phyloP scores from a whole-genome alignment of 2,113 vertebrate genomes.

The Nesospiza acunhae region DNA sequence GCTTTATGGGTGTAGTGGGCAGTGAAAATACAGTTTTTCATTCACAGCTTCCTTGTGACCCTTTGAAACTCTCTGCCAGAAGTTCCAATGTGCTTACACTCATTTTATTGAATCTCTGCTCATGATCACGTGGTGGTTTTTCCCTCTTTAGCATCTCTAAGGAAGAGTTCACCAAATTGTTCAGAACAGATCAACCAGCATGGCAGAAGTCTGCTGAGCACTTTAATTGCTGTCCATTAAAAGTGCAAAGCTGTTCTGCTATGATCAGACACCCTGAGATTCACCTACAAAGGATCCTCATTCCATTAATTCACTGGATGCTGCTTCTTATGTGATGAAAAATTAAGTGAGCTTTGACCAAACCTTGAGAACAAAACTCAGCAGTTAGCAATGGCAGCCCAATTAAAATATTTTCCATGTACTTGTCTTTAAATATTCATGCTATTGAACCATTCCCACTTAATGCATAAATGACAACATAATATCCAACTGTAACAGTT shows the following conservation, averaged over 20 bases:
- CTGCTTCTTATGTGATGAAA: constrained; percentile 54
- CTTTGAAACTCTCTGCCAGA: not conserved
- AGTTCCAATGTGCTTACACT: not conserved
- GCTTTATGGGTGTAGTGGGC: not conserved
- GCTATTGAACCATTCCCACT: constrained; percentile 69
- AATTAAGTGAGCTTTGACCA: constrained; percentile 65
- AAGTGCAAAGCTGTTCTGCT: constrained; percentile 34
- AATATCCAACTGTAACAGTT: constrained; percentile 79
- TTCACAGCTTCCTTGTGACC: not conserved
- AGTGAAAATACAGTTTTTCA: not conserved
- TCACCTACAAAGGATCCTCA: constrained; percentile 16
- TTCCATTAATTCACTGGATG: constrained; percentile 56
- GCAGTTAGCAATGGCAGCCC: constrained; percentile 61
- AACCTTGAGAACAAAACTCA: constrained; percentile 44
- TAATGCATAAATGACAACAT: constrained; percentile 77
- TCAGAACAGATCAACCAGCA: not conserved
- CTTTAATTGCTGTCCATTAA: constrained; percentile 16
- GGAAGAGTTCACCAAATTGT: not conserved
- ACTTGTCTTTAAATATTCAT: constrained; percentile 74
- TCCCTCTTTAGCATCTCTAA: not conserved
- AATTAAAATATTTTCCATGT: constrained; percentile 57
- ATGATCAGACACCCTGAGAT: not conserved
- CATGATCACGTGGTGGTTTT: fast-evolving
- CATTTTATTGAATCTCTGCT: not conserved
- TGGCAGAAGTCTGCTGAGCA: not conserved